Evolutionary conservation across 2,888 invertebrate genomes (phyloP), one percentile per base, ranked within the genome.

Genomic region (Syrista parreyssii): DNA sequence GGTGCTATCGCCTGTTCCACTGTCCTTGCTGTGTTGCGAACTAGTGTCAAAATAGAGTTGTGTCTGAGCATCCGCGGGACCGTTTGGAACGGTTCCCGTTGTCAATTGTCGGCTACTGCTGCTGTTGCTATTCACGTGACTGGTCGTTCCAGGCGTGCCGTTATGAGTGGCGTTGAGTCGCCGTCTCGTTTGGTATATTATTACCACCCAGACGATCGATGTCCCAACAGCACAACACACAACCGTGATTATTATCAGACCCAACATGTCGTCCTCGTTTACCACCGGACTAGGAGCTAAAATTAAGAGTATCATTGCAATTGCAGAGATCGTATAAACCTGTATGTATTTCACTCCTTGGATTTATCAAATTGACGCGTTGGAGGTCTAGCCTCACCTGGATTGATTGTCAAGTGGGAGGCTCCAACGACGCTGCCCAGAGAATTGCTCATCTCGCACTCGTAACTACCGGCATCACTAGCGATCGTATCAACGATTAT

Each of bases 151-250:
- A 23, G 40, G 40, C 23, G 40, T 23, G 15, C 40, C 91, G 80
- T 91, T 92, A 82, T 93, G 92, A 77, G 93, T 91, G 80, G 93
- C 92, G 74, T 93, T 93, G 91, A 94, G 92, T 55, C 94, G 94
- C 91, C 95, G 95, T 81, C 97, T 93, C 6, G 97, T 96, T 88
- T 96, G 96, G 91, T 97, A 97, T 86, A 97, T 97, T 82, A 98
- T 97, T 77, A 97, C 95, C 75, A 98, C 97, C 98, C 98, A 98
- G 76, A 97, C 95, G 30, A 97, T 94, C 1, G 97, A 97, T 11
- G 98, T 98, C n/a, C 96, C 95, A 30, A 98, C 96, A 76, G 98
- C 96, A 92, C 98, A 97, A 91, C 97, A 97, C 69, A 97, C 97
- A 0, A 97, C 96, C 4, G 97, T 97, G 84, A 98, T 97, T 87